Conservation (phyloP, 2,797 vertebrate species). For the Xiphophorus birchmanni region DNA sequence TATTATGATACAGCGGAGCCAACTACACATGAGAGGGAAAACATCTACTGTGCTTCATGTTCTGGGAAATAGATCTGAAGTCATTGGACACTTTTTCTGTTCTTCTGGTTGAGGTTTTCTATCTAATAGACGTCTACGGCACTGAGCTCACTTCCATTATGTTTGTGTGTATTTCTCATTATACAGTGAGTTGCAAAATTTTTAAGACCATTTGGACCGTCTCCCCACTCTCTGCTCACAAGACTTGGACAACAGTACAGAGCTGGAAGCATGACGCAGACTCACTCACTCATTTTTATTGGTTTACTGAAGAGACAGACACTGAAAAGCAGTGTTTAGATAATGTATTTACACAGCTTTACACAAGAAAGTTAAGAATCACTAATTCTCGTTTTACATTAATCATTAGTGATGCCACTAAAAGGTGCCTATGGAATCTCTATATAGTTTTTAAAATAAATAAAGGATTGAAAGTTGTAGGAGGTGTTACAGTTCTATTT, state of each 20-base stretch:
- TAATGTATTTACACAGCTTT: slow-evolving; percentile 16
- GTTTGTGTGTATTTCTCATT: slow-evolving; percentile 5
- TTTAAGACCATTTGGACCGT: not conserved
- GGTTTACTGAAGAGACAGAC: slow-evolving; percentile 16
- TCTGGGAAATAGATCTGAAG: slow-evolving; percentile 62
- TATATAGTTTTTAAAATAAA: slow-evolving; percentile 8
- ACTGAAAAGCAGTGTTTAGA: slow-evolving; percentile 23
- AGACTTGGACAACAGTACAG: slow-evolving; percentile 12
- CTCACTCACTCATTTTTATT: slow-evolving; percentile 28
- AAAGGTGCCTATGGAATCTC: not conserved
- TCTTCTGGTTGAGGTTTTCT: slow-evolving; percentile 9
- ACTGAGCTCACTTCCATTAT: not conserved
- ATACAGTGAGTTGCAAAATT: not conserved
- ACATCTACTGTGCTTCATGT: slow-evolving; percentile 51
- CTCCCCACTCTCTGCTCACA: slow-evolving; percentile 15
- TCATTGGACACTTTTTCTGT: slow-evolving; percentile 42
- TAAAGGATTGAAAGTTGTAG: not conserved
- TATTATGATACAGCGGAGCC: slow-evolving; percentile 58
- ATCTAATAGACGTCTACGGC: slow-evolving; percentile 26
- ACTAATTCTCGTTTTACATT: slow-evolving; percentile 16
- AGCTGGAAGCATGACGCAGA: slow-evolving; percentile 18
- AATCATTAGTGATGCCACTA: not conserved
- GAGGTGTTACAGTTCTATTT: not conserved
- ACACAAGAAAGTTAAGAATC: slow-evolving; percentile 18
- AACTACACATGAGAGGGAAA: slow-evolving; percentile 50